Conservation (phyloP, 2,797 vertebrate species). For the Tokudaia muenninki region DNA sequence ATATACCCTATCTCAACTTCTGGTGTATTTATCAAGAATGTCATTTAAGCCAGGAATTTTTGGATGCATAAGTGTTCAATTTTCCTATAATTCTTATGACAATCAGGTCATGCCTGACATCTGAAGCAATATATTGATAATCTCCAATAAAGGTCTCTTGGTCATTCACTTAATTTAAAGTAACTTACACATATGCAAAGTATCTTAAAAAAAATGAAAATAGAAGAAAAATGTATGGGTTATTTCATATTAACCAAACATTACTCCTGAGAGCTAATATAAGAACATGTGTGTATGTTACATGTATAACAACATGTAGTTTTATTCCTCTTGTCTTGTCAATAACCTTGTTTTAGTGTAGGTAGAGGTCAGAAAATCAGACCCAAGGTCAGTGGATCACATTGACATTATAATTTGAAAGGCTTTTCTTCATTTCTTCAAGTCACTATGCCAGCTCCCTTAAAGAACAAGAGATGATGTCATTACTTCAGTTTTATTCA, state of each 20-base stretch:
- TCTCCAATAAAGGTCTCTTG: not conserved
- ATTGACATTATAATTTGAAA: slow-evolving; percentile 32
- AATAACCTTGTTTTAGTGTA: not conserved
- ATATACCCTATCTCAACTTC: not conserved
- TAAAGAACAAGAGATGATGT: slow-evolving; percentile 73
- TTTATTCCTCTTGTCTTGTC: not conserved
- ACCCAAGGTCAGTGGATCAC: not conserved
- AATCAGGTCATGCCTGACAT: not conserved
- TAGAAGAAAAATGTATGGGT: not conserved
- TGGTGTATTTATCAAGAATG: not conserved
- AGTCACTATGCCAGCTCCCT: slow-evolving; percentile 66
- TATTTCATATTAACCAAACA: slow-evolving; percentile 21
- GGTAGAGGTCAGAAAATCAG: not conserved
- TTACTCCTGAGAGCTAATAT: not conserved
- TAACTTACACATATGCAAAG: not conserved
- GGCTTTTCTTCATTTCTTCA: slow-evolving; percentile 30
- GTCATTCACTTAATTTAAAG: slow-evolving; percentile 23
- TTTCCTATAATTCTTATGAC: not conserved
- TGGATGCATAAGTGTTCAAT: not conserved
- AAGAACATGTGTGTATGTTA: not conserved
- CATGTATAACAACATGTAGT: not conserved
- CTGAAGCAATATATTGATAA: not conserved
- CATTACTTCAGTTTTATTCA: slow-evolving; percentile 77
- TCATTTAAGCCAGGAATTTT: not conserved
- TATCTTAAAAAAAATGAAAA: not conserved